Evolutionary conservation across 2,888 invertebrate species (phyloP), one percentile per base, ranked within the genome.

Genomic region (Dolichomitus sp.): DNA sequence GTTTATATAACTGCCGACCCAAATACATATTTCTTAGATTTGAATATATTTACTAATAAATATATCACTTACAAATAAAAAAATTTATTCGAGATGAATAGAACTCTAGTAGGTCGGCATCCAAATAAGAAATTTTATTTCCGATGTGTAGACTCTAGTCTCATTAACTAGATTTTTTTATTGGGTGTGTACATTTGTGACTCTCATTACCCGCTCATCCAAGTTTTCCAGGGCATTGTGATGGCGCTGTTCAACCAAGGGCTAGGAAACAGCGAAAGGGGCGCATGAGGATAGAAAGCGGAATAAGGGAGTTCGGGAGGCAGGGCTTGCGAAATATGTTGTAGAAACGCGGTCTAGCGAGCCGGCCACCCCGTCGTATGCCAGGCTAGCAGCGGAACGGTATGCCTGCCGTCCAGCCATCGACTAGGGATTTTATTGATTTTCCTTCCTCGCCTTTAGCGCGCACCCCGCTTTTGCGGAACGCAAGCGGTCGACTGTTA

Each of bases 381-480:
- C 90, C 90, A 72, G 37, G 76, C 27, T 42, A 65, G 72, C 40
- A 14, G 52, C 23, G 73, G 54, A 69, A 74, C 68, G 77, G 80
- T 73, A 77, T 80, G 69, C 76, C 68, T 69, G 69, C 73, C 73
- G 63, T 37, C 77, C 74, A 89, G 88, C 90, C 89, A 90, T 92
- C 90, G 91, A 90, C 91, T 90, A 90, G 88, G 90, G 90, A 92
- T 92, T 91, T 92, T 92, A 92, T 92, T 92, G 92, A 92, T 92
- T 92, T 91, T 88, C 89, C 89, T 89, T 88, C 87, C 83, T 83
- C 77, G 83, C 80, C 83, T 83, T 83, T 70, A 73, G 77, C 76
- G 63, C 76, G 63, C 83, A 73, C 69, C 76, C 80, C 73, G 69
- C 80, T 80, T 83, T 76, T 80, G 83, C 83, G 76, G 80, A 80